Percentiles rank a stretch among this genome's conserved stretches.
These are phyloP conservation scores for Phylloscopus collybita DNA, from an alignment of 2,797 vertebrate genomes.

Conservation along the genomic window DNA sequence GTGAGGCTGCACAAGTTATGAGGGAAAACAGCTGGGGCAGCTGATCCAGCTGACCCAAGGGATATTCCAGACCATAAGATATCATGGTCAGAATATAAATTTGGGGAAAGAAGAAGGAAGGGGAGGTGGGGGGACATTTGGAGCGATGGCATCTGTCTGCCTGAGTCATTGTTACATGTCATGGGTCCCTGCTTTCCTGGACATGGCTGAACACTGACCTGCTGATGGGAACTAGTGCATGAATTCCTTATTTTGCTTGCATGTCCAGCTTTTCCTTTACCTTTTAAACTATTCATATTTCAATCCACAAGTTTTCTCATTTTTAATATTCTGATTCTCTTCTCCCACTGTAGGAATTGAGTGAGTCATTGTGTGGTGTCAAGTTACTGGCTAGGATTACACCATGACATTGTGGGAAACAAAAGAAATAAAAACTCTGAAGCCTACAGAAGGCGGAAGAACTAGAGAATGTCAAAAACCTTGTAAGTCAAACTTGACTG, in stretches of 20 bases:
- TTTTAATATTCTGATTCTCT: background rate
- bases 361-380: rapidly evolving
- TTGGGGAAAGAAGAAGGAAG: background rate
- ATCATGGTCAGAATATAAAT: background rate
- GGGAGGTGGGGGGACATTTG: rapidly evolving
- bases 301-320: rapidly evolving
- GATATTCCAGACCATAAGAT: background rate
- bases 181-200: background rate
- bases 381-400: background rate
- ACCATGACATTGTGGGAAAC: background rate
- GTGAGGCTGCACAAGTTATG: rapidly evolving
- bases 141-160: rapidly evolving
- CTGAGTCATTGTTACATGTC: rapidly evolving
- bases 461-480: background rate
- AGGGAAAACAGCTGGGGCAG: background rate
- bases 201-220: background rate
- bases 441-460: background rate
- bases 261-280: rapidly evolving
- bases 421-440: background rate
- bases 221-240: background rate
- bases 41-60: background rate
- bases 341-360: background rate
- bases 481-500: constrained; percentile 7
- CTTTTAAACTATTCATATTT: background rate
- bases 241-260: background rate